Evolutionary conservation across 2,888 invertebrate species (phyloP).

Genomic region (Luffia ferchaultella): DNA sequence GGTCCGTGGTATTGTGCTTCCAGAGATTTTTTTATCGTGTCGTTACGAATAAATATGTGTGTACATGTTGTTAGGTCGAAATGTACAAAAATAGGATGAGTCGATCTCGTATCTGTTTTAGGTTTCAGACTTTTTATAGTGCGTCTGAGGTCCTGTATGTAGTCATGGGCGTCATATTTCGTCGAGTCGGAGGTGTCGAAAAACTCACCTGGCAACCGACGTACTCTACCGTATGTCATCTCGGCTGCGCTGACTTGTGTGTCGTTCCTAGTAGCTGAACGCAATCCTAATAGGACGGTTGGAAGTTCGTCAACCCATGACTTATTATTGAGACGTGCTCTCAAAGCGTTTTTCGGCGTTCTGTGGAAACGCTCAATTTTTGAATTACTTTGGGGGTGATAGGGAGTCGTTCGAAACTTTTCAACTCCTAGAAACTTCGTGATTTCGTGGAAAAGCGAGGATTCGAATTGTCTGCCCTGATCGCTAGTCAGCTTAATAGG

Average conservation of each 20-base stretch:
- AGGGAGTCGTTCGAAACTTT: slow-evolving; percentile 12
- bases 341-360: slow-evolving; percentile 10
- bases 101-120: no score
- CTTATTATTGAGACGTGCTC: slow-evolving; percentile 1
- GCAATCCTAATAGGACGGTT: no score
- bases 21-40: slow-evolving; percentile 16
- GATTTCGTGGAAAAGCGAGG: slow-evolving; percentile 22
- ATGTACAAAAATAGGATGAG: slow-evolving; percentile 4
- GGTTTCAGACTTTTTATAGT: no score
- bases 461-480: no score
- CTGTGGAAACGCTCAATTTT: slow-evolving; percentile 14
- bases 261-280: slow-evolving; percentile 9
- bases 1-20: slow-evolving; percentile 17
- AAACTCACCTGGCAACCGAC: slow-evolving; percentile 10
- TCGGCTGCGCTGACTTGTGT: slow-evolving; percentile 11
- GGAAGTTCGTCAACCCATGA: no score
- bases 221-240: slow-evolving; percentile 5
- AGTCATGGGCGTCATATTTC: background rate
- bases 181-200: background rate
- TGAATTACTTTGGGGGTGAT: no score
- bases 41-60: slow-evolving; percentile 19
- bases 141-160: slow-evolving; percentile 1
- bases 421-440: slow-evolving; percentile 12
- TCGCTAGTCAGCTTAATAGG: slow-evolving; percentile 18
- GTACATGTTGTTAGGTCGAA: slow-evolving; percentile 9